These are phyloP conservation scores for Holacanthella duospinosa DNA, from an alignment of 2,888 invertebrate genomes.

Conservation along the genomic window DNA sequence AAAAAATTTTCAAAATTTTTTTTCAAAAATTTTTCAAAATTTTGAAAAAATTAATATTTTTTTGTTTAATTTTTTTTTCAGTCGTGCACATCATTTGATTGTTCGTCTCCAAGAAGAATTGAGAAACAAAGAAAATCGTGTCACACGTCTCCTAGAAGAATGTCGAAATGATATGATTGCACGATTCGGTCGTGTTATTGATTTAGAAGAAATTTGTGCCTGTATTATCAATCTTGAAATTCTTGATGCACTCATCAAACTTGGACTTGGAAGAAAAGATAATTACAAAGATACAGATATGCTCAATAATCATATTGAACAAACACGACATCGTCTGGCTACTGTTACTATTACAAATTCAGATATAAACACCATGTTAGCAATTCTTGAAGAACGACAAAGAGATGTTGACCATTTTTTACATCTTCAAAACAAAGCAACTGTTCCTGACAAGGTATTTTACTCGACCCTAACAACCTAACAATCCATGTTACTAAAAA, in stretches of 20 bases:
- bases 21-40: no score
- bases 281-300: conserved; percentile 24
- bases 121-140: conserved; percentile 21
- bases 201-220: conserved; percentile 32
- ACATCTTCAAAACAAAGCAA: conserved; percentile 13
- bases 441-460: no score
- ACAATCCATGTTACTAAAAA: background rate
- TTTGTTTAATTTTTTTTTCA: no score
- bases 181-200: conserved; percentile 32
- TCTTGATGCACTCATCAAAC: conserved; percentile 23
- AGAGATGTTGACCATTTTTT: conserved; percentile 31
- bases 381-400: conserved; percentile 29
- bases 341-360: conserved; percentile 31
- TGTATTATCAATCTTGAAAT: conserved; percentile 32
- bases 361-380: conserved; percentile 29
- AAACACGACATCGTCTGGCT: conserved; percentile 23
- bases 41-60: no score
- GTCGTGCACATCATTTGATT: conserved; percentile 28
- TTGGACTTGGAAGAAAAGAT: conserved; percentile 25
- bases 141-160: conserved; percentile 8
- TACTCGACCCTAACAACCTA: background rate
- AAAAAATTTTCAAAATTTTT: no score
- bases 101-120: conserved; percentile 25
- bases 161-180: conserved; percentile 27
- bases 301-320: conserved; percentile 22